Evolutionary conservation across 1,140 invertebrate genomes (phyloP).

Genomic region (Hypothenemus hampei): DNA sequence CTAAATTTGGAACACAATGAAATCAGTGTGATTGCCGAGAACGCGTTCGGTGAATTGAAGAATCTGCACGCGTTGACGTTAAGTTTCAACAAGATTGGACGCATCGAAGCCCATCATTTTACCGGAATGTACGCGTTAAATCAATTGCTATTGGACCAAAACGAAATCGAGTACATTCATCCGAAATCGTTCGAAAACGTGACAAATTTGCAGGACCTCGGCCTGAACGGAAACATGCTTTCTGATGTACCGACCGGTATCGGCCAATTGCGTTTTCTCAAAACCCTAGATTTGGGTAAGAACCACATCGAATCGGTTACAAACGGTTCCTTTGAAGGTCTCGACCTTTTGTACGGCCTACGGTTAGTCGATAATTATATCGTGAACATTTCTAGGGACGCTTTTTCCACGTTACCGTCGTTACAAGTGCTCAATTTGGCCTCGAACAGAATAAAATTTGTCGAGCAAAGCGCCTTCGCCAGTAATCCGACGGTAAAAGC

Average conservation of each 20-base stretch:
- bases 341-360: constrained; percentile 59
- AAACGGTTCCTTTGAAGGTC: constrained; percentile 57
- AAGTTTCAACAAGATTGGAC: constrained; percentile 65
- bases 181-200: constrained; percentile 73
- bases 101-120: constrained; percentile 65
- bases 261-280: constrained; percentile 60
- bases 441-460: constrained; percentile 59
- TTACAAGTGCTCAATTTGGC: constrained; percentile 66
- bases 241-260: constrained; percentile 66
- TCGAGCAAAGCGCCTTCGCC: constrained; percentile 61
- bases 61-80: constrained; percentile 72
- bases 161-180: constrained; percentile 64
- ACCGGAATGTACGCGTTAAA: constrained; percentile 66
- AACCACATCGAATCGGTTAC: constrained; percentile 63
- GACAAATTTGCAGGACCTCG: constrained; percentile 72
- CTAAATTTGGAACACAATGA: constrained; percentile 72
- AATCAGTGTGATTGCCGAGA: constrained; percentile 65
- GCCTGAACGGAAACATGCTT: constrained; percentile 70
- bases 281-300: constrained; percentile 72
- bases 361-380: constrained; percentile 64
- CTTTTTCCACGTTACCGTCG: constrained; percentile 60
- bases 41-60: constrained; percentile 67
- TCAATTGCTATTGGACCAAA: constrained; percentile 70
- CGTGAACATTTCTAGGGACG: constrained; percentile 58
- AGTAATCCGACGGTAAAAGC: constrained; percentile 60